Evolutionary conservation across 2,888 invertebrate genomes (phyloP), one percentile per base, ranked within the genome.

Genomic region (Cryptus armator): DNA sequence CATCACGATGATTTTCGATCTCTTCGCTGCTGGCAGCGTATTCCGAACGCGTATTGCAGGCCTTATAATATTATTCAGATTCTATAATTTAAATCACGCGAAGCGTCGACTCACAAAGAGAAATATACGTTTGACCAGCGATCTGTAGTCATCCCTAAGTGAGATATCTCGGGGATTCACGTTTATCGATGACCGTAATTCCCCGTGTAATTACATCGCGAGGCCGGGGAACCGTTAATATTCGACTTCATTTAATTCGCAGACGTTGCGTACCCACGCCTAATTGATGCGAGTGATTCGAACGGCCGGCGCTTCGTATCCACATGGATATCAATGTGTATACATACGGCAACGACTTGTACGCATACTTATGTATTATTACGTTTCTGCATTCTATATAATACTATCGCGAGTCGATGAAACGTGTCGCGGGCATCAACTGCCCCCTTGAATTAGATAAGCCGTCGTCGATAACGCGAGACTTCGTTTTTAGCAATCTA

Each of bases 111-210:
- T 62, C 24, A 78, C 67, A 37, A 16, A 37, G 19, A 76, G 19
- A 71, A 59, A 46, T 46, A 71, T 59, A 66, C 32, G 46, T 29
- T 53, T n/a, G 76, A 56, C 37, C 46, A 64, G 71, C 44, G 68
- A 29, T 66, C 59, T 66, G 64, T 12, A 48, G 70, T 79, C 59
- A 76, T 82, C 79, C 79, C 56, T 79, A 76, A 85, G 82, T 85
- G 79, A 85, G 85, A 85, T 85, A 85, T 85, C 85, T 83, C 79
- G 76, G 44, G 32, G 75, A 67, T 80, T 56, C 46, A 32, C 71
- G 62, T 67, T 80, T 85, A 85, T 85, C 85, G 82, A 85, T 83
- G 67, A 82, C 76, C 85, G 76, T 85, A 85, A 85, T 85, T 85
- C 76, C 82, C 79, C 82, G 79, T 82, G 79, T 75, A 85, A 85